Evolutionary conservation across 2,797 vertebrate species (phyloP), one percentile per base, ranked within the genome.

Genomic region (Numenius phaeopus): DNA sequence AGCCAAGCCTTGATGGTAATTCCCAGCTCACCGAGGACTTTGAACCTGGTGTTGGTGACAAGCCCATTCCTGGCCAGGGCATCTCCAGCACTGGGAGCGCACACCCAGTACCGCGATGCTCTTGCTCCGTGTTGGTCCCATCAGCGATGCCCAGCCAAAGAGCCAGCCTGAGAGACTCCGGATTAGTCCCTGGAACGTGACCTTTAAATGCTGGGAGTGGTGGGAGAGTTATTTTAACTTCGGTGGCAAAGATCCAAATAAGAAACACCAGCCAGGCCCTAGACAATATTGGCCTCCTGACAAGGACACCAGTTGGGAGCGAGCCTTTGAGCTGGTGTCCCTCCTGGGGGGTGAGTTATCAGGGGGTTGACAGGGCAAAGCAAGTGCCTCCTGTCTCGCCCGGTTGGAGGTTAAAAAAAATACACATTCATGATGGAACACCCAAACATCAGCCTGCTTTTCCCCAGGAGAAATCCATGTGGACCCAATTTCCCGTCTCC

Each of bases 141-240:
- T 30, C 69, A 42, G 47, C 0, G 4, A 80, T 87, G 19, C 39
- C 2, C 8, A 81, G 64, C 55, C 80, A 52, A 92, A 69, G 29
- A 96, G 11, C 26, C 1, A 1, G 59, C 52, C 83, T 44, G 59
- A 86, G 40, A 93, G 37, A 42, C 57, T 95, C 85, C 0, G 0
- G 40, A 78, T 96, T 83, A 90, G 93, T 88, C 83, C 78, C 88
- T 90, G 92, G 92, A 89, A 89, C 39, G 13, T 89, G 95, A 94
- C 94, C 95, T 97, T 96, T 96, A 52, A 65, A 50, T 40, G 77
- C 77, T 88, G 96, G 96, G 92, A 95, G 96, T 61, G 94, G 86
- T 84, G 77, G 37, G 59, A 92, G 83, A 93, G 94, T 89, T 94
- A 89, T 96, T 97, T 92, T 92, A 87, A 52, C 90, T 65, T 66